Percentiles rank a stretch among this genome's conserved stretches.
Evolutionary conservation across 2,113 vertebrate species (phyloP).

Genomic region (Oryzias celebensis): DNA sequence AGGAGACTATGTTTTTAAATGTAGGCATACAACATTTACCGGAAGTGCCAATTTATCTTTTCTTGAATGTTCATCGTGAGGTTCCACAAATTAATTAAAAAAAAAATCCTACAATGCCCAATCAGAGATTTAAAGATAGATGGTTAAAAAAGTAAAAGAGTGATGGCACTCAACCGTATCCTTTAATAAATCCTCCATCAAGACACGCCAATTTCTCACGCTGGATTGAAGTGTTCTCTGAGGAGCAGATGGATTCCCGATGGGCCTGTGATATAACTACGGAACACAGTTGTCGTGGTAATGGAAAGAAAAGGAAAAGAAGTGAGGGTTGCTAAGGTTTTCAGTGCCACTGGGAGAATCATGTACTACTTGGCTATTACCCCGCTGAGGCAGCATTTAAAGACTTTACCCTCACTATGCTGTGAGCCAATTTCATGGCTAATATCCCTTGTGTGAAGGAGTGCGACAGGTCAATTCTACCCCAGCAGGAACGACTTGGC

Average conservation of each 20-base stretch:
- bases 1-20: too few relatives aligned
- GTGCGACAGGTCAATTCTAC: constrained; percentile 59
- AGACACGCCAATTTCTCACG: constrained; percentile 7
- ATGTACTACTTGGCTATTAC: constrained; percentile 32
- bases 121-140: not conserved
- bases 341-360: constrained; percentile 23
- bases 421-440: constrained; percentile 75
- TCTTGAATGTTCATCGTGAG: too few relatives aligned
- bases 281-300: constrained; percentile 25
- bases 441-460: constrained; percentile 58
- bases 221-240: constrained; percentile 9
- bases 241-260: not conserved
- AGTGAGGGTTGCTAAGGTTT: constrained; percentile 31
- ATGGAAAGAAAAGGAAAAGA: constrained; percentile 25
- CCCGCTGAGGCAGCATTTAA: constrained; percentile 46
- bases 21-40: too few relatives aligned
- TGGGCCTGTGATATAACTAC: constrained; percentile 14
- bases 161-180: constrained; percentile 2
- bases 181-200: constrained; percentile 11
- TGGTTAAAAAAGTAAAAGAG: not conserved
- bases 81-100: not conserved
- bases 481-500: constrained; percentile 42
- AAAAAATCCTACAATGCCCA: not conserved
- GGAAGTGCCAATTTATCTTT: too few relatives aligned
- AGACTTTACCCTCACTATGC: constrained; percentile 45